Evolutionary conservation across 2,113 vertebrate species (phyloP), one percentile per base, ranked within the genome.

Genomic region (Balaenoptera acutorostrata): DNA sequence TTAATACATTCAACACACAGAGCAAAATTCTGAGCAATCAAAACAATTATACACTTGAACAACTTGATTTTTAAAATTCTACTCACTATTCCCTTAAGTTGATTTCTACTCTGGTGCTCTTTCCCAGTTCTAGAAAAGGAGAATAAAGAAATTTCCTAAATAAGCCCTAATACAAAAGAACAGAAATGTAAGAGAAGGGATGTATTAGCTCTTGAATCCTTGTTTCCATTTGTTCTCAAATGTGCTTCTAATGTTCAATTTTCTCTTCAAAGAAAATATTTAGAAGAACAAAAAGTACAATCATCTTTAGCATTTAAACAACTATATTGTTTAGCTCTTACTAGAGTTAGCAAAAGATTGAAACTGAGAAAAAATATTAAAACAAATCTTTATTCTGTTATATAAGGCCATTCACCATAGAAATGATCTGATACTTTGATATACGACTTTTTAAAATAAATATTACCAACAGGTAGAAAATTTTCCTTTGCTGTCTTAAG

Each of bases 221-320:
- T 83, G 33, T 80, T 97, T 78, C 93, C 27, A 78, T 71, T 92
- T 95, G 52, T 18, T 81, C 80, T 96, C 89, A 86, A 49, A 27
- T 77, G 52, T 41, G 31, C 52, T 86, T 83, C 86, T 83, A 91
- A 83, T 80, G 55, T 84, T 95, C 80, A 72, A 93, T 95, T 95
- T 95, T 97, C 95, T 93, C 78, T 93, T 85, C 83, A 93, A 95
- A 95, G 84, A 88, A 96, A 97, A 93, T 82, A 93, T 75, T 87
- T 92, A 87, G 75, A 90, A 93, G 93, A 91, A 96, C 74, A 97
- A 95, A 96, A 94, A 93, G 87, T 80, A 75, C 33, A 93, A 49
- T 52, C 44, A 80, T 59, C 61, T 81, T 95, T 83, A 83, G 57
- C 33, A 78, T 81, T 64, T 72, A 88, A 93, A 90, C 5, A 71